Conservation (phyloP, 92 coral and sea anemone species). For the Phenganax subtilis region DNA sequence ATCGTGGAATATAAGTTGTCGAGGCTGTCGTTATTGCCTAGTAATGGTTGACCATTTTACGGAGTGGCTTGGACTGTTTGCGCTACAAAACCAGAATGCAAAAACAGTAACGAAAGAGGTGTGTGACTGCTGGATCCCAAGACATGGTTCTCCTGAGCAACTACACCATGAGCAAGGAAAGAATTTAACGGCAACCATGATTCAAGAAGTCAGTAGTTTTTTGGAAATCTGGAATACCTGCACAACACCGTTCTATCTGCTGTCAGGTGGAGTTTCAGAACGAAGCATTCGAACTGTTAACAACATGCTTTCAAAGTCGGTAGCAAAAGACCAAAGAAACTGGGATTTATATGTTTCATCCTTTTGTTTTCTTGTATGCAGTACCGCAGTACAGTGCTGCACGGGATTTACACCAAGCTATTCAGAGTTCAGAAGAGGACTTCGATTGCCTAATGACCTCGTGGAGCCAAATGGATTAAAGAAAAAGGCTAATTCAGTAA, state of each 20-base stretch:
- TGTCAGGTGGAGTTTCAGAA: constrained; percentile 1
- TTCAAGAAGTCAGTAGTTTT: background rate
- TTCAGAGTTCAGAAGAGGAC: constrained; percentile 36
- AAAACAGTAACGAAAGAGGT: background rate
- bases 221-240: constrained; percentile 24
- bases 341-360: constrained; percentile 26
- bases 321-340: constrained; percentile 25
- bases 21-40: background rate
- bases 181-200: background rate
- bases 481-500: background rate
- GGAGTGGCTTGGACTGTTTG: constrained; percentile 16
- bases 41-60: constrained; percentile 2
- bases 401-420: constrained; percentile 35
- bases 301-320: constrained; percentile 26
- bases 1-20: constrained; percentile 13
- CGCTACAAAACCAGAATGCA: constrained; percentile 1
- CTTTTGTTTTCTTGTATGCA: background rate
- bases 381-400: constrained; percentile 33
- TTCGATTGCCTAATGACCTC: constrained; percentile 41
- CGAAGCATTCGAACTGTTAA: constrained; percentile 33
- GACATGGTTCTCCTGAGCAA: background rate
- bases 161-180: no score
- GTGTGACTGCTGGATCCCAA: background rate
- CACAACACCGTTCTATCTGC: constrained; percentile 37
- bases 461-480: constrained; percentile 7